Base-by-base conservation (phyloP, 2,888 invertebrate genomes). In the Hemaris fuciformis region DNA sequence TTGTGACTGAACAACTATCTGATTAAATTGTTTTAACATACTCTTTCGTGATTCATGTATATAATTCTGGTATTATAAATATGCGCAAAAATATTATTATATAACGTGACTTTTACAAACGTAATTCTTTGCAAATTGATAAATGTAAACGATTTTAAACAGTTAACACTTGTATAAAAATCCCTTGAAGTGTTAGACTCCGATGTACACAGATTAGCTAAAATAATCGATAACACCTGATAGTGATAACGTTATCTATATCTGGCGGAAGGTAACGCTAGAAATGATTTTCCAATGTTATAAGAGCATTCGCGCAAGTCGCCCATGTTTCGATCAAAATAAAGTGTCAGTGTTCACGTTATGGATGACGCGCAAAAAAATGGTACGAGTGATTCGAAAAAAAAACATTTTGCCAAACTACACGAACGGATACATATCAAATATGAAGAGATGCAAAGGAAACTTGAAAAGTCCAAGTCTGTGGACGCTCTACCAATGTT, bases 401-500 rank as follows among this genome's bases (percentile, higher is more conserved):
- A 71, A 65, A 83, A 68, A 64, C 85, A 86, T 64, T 86, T 92
- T 46, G 71, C 81, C 0, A 87, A 77, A 68, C 65, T 91, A 3
- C 87, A 92, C 62, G 83, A 86, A 64, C 84, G 69, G 69, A 84
- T 91, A 62, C 89, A 88, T 71, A 80, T 63, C 42, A 92, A 90
- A 75, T 91, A 88, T 68, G 81, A 79, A 25, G 84, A 87, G 74
- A 88, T 91, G 87, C 89, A 89, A 72, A 83, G 67, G 56, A 89
- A 75, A 74, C 67, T 91, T 18, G 85, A 87, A 61, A 91, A 88
- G 72, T 90, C 89, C 0, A 88, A 80, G 74, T 91, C 91, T 3
- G 77, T 88, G 5, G 90, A 89, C 62, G 77, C 80, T 15, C 61
- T 91, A 38, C 67, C 81, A 6, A 71, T 72, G 8, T 64, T 81